Percentiles rank a stretch among this genome's conserved stretches.
These are phyloP conservation scores for Haliclona indistincta DNA, from an alignment of 37 sponge, comb jelly and placozoan genomes.

Conservation along the genomic window DNA sequence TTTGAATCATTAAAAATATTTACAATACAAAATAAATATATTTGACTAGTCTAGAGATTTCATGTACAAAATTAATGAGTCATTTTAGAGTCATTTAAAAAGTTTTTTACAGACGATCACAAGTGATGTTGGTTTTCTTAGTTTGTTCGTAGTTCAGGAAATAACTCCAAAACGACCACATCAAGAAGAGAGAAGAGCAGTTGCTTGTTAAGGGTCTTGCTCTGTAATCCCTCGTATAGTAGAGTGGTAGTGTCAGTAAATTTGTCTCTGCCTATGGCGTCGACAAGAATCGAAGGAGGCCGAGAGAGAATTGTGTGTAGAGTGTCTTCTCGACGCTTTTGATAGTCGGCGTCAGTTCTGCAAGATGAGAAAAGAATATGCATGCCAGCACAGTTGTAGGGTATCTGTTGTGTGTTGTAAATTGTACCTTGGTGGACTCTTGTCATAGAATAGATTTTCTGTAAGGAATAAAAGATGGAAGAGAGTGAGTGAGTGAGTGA, in stretches of 20 bases:
- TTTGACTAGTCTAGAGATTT: too few relatives aligned
- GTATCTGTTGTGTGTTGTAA: background rate
- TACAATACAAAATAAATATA: too few relatives aligned
- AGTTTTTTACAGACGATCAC: too few relatives aligned
- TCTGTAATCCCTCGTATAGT: constrained; percentile 61
- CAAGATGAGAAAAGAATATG: background rate
- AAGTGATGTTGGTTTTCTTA: too few relatives aligned
- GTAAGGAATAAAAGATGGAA: too few relatives aligned
- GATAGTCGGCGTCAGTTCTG: constrained; percentile 19
- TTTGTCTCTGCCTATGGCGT: constrained; percentile 34
- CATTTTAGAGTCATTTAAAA: too few relatives aligned
- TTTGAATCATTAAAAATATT: too few relatives aligned
- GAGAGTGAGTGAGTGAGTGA: too few relatives aligned
- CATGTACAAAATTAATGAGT: too few relatives aligned
- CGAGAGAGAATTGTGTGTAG: constrained; percentile 1
- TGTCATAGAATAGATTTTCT: constrained; percentile 35
- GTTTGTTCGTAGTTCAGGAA: constrained; percentile 53
- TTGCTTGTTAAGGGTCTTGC: constrained; percentile 62
- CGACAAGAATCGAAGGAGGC: constrained; percentile 21
- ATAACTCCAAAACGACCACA: constrained; percentile 51
- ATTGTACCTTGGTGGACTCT: constrained; percentile 24
- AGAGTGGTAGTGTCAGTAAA: constrained; percentile 23
- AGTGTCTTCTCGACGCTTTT: background rate
- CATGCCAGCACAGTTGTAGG: background rate
- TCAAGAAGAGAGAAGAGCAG: constrained; percentile 56